Conservation (phyloP, 2,113 vertebrate genomes). For the Chaetura pelagica region DNA sequence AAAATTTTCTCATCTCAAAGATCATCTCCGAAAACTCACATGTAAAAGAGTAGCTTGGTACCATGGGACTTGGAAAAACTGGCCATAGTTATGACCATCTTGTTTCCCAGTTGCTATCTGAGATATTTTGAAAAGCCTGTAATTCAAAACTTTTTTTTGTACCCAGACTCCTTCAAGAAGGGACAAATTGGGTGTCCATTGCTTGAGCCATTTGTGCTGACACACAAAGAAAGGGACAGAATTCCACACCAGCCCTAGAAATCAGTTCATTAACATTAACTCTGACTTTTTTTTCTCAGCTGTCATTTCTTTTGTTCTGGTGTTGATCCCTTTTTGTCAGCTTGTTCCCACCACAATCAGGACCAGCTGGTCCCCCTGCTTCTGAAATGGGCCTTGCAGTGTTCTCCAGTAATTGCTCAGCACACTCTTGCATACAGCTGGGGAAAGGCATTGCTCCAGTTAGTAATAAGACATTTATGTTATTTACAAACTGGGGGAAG, state of each 20-base stretch:
- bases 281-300: not conserved
- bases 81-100: not conserved
- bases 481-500: not conserved
- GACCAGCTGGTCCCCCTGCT: not conserved
- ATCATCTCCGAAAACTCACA: not conserved
- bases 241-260: not conserved
- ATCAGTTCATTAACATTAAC: not conserved
- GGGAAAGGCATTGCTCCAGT: rapidly evolving
- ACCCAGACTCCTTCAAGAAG: not conserved
- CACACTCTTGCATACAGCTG: not conserved
- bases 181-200: not conserved
- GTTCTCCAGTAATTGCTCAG: not conserved
- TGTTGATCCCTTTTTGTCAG: not conserved
- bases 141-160: not conserved
- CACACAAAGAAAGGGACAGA: not conserved
- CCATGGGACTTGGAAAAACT: not conserved
- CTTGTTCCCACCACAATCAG: not conserved
- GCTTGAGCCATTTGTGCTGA: not conserved
- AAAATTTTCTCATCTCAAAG: not conserved
- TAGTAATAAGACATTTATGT: not conserved
- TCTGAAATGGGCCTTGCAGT: not conserved
- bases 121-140: not conserved
- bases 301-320: not conserved
- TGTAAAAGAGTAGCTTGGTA: not conserved
- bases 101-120: not conserved